Evolutionary conservation across 2,113 vertebrate species (phyloP), one percentile per base, ranked within the genome.

Genomic region (Dicaeum eximium): DNA sequence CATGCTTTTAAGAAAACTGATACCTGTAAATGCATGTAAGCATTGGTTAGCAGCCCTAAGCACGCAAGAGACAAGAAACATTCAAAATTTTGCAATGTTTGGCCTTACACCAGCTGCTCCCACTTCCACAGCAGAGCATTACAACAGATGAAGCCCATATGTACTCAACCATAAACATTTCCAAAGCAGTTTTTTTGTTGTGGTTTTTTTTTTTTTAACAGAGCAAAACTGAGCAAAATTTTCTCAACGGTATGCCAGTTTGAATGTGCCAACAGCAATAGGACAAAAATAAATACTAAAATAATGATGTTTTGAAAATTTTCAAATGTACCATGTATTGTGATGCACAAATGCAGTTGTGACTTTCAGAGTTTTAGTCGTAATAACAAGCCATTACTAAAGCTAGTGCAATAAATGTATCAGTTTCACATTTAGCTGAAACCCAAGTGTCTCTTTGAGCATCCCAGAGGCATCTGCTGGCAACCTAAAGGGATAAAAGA

Each of bases 401-500:
- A 86, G 85, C 97, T 90, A 98, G 17, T 2, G 94, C 97, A 93
- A 98, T 67, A 19, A 97, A 98, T 5, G 97, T 93, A 67, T 96
- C 92, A 2, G 96, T 94, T 87, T 98, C 97, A 28, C 86, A 97
- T 61, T 96, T 78, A 27, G 93, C 97, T 56, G 97, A 93, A 45
- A 97, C 92, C 98, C 98, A 98, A 54, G 70, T 97, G 81, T 98
- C 98, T 96, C 97, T 97, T 0, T 97, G 37, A 47, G 22, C 83
- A 47, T 98, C 98, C 98, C 98, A 98, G 78, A 98, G 91, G 83
- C 98, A 98, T 84, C 97, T 97, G 95, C 98, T 98, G 95, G 95
- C 97, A 75, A 98, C 91, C 98, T 98, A 72, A 45, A 65, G 40
- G 40, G 78, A 75, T 93, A 62, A 94, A 83, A 95, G 82, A 85